Percentiles rank a stretch among this genome's conserved stretches.
Evolutionary conservation across 2,888 invertebrate species (phyloP).

Genomic region (Heliconius erato): DNA sequence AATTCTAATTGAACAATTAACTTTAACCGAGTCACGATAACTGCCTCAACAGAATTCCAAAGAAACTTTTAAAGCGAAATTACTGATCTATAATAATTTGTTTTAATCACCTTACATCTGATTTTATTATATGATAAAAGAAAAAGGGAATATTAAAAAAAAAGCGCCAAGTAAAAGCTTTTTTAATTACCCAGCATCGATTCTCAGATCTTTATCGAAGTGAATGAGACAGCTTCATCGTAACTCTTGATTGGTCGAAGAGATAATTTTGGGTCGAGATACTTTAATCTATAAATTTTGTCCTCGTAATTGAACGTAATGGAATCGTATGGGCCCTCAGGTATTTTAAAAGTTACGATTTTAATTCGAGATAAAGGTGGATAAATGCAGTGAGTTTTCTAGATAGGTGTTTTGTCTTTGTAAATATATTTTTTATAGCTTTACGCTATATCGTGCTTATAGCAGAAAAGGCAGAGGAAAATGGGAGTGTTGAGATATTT

Average conservation of each 20-base stretch:
- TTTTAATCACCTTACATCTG: slow-evolving; percentile 26
- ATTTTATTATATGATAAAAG: slow-evolving; percentile 8
- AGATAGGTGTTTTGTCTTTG: background rate
- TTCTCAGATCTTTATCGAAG: slow-evolving; percentile 67
- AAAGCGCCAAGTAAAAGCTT: slow-evolving; percentile 23
- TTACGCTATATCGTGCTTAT: too few species aligned
- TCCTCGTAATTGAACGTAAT: slow-evolving; percentile 47
- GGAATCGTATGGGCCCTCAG: slow-evolving; percentile 39
- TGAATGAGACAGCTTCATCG: slow-evolving; percentile 59
- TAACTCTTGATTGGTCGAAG: slow-evolving; percentile 49
- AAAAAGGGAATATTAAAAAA: slow-evolving; percentile 24
- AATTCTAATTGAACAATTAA: background rate
- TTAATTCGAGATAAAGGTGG: slow-evolving; percentile 14
- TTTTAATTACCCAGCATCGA: slow-evolving; percentile 42
- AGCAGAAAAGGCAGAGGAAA: too few species aligned
- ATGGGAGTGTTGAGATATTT: too few species aligned
- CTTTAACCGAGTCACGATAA: background rate
- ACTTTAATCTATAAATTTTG: slow-evolving; percentile 45
- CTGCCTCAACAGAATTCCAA: slow-evolving; percentile 4
- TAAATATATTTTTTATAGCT: too few species aligned
- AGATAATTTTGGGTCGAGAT: slow-evolving; percentile 49
- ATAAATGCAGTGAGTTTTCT: slow-evolving; percentile 13
- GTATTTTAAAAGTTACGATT: slow-evolving; percentile 36
- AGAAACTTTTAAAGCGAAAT: background rate
- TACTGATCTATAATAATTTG: slow-evolving; percentile 19